Percentiles rank a stretch among this genome's conserved stretches.
Evolutionary conservation across 2,888 invertebrate genomes (phyloP).

Genomic region (Leptopilina syphax): DNA sequence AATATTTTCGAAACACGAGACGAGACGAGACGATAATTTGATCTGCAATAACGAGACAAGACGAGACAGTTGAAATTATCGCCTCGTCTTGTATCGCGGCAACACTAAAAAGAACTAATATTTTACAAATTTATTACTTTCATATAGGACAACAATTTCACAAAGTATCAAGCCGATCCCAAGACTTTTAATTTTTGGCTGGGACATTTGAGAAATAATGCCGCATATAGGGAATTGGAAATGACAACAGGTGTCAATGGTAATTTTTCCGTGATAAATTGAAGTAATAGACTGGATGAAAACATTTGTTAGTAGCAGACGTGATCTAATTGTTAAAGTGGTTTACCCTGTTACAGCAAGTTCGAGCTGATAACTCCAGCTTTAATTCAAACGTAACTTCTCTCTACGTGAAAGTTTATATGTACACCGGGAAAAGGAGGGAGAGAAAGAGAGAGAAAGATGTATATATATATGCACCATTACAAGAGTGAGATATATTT

Average conservation of each 20-base stretch:
- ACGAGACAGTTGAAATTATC: too few species aligned
- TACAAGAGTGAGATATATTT: slow-evolving; percentile 37
- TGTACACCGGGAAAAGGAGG: slow-evolving; percentile 9
- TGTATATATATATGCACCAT: slow-evolving; percentile 6
- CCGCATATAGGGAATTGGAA: too few species aligned
- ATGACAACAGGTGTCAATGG: background rate
- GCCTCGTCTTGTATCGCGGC: too few species aligned
- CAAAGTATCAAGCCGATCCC: too few species aligned
- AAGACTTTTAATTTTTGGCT: too few species aligned
- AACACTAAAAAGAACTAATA: too few species aligned
- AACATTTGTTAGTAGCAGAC: background rate
- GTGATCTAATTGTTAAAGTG: slow-evolving; percentile 26
- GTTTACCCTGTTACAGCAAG: slow-evolving; percentile 15
- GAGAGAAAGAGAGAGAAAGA: slow-evolving; percentile 23
- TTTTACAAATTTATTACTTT: too few species aligned
- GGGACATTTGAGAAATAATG: too few species aligned
- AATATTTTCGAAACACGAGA: too few species aligned
- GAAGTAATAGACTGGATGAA: background rate
- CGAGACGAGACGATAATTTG: too few species aligned
- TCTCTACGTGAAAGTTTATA: background rate
- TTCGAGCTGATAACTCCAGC: slow-evolving; percentile 23
- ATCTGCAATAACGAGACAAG: too few species aligned
- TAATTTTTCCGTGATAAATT: slow-evolving; percentile 6
- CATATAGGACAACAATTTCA: too few species aligned
- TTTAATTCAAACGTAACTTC: slow-evolving; percentile 32